Evolutionary conservation across 2,797 vertebrate species (phyloP).

Genomic region (Clamator glandarius): DNA sequence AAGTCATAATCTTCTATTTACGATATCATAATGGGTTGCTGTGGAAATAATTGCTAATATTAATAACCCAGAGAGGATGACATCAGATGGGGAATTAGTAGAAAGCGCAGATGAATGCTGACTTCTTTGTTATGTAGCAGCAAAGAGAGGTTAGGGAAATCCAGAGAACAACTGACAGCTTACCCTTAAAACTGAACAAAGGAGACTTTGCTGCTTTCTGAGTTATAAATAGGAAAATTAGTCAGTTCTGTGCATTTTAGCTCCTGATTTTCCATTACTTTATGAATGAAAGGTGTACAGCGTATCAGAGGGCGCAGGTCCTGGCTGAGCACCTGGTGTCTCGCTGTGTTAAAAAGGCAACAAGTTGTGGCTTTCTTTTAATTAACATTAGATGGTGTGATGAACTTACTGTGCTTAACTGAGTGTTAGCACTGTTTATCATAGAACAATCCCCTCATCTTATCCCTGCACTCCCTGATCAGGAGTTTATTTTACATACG

Average conservation of each 20-base stretch:
- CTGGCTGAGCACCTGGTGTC: neutral
- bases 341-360: neutral
- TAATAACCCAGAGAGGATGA: conserved; percentile 52
- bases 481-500: neutral
- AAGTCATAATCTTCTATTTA: conserved; percentile 64
- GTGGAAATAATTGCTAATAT: conserved; percentile 61
- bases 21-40: conserved; percentile 54
- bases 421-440: neutral
- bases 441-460: too few relatives aligned
- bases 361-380: neutral
- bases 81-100: conserved; percentile 63
- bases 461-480: too few relatives aligned
- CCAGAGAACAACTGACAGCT: neutral
- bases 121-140: neutral
- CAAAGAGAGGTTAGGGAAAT: neutral
- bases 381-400: neutral
- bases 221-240: neutral
- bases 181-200: neutral
- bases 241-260: neutral
- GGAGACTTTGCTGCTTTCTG: neutral
- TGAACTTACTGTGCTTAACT: neutral
- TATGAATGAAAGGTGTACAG: neutral
- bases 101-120: conserved; percentile 31
- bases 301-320: neutral
- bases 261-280: neutral